phyloP scores from a whole-genome alignment of 2,113 vertebrate species.

The Pygathrix nemaeus region DNA sequence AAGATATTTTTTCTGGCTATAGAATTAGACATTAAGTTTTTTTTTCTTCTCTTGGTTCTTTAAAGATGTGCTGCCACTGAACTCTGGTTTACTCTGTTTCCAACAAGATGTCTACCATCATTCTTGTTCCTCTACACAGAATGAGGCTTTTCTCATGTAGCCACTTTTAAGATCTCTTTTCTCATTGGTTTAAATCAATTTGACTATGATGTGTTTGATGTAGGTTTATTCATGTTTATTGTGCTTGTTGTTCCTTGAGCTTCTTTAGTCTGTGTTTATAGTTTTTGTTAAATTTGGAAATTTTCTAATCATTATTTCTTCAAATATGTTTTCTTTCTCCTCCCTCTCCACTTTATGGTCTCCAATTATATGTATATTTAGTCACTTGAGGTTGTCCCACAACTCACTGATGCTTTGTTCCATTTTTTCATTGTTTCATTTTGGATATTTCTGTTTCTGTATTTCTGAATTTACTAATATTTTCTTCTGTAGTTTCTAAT shows the following conservation, averaged over 20 bases:
- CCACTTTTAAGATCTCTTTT: not conserved
- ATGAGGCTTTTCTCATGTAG: not conserved
- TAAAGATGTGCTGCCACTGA: not conserved
- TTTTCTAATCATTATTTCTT: not conserved
- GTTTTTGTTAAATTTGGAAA: conserved; percentile 19
- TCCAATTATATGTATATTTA: not conserved
- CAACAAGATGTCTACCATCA: not conserved
- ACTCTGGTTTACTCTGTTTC: not conserved
- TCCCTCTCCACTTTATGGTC: not conserved
- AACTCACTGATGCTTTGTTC: not conserved
- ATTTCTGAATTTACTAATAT: not conserved
- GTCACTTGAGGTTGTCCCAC: not conserved
- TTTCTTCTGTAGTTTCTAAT: not conserved
- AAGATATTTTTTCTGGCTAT: not conserved
- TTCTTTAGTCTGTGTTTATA: not conserved
- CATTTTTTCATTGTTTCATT: not conserved
- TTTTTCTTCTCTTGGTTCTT: not conserved
- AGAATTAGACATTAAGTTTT: not conserved
- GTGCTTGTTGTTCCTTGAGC: not conserved
- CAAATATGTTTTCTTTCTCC: not conserved
- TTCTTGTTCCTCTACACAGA: not conserved
- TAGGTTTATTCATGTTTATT: not conserved
- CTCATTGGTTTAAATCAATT: not conserved
- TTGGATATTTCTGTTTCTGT: not conserved
- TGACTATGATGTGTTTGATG: not conserved